phyloP scores from a whole-genome alignment of 2,797 vertebrate genomes.

The Pseudomugil tenellus region DNA sequence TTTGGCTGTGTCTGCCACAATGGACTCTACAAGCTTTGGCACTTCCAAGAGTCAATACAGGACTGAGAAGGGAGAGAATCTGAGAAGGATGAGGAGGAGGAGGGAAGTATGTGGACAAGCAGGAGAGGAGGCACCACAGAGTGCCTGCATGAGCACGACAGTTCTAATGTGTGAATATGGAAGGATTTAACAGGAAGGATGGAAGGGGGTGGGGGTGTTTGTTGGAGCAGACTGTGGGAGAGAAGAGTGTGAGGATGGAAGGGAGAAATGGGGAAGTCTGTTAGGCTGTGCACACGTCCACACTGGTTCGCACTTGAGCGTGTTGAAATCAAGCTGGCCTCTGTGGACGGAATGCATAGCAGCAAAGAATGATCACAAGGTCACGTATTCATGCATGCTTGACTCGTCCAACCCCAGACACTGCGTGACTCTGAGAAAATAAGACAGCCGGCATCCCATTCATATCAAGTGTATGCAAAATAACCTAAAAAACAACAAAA shows the following conservation, averaged over 20 bases:
- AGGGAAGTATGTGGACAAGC: conserved; percentile 33
- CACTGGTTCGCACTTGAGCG: conserved; percentile 28
- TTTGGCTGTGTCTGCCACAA: conserved; percentile 64
- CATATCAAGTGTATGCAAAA: conserved; percentile 33
- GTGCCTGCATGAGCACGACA: conserved; percentile 53
- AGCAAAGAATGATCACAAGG: conserved; percentile 43
- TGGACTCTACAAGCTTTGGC: conserved; percentile 67
- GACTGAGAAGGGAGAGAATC: conserved; percentile 49
- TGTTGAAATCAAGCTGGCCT: conserved; percentile 31
- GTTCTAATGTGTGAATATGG: conserved; percentile 71
- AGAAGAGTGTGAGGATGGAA: conserved; percentile 45
- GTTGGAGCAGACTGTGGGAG: conserved; percentile 38
- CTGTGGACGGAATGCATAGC: conserved; percentile 28
- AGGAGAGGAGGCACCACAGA: conserved; percentile 49
- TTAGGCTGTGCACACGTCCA: conserved; percentile 27
- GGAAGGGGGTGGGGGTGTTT: conserved; percentile 8
- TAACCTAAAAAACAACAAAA: conserved; percentile 24
- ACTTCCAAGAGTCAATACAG: conserved; percentile 68
- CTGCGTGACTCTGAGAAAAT: conserved; percentile 24
- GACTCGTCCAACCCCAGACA: conserved; percentile 35
- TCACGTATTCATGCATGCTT: conserved; percentile 46
- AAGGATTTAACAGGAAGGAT: conserved; percentile 56
- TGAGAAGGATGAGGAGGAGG: conserved; percentile 29
- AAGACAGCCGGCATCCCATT: conserved; percentile 49
- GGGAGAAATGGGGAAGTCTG: conserved; percentile 31